Conservation (phyloP, 2,113 vertebrate genomes). For the Platycercus adscitus region DNA sequence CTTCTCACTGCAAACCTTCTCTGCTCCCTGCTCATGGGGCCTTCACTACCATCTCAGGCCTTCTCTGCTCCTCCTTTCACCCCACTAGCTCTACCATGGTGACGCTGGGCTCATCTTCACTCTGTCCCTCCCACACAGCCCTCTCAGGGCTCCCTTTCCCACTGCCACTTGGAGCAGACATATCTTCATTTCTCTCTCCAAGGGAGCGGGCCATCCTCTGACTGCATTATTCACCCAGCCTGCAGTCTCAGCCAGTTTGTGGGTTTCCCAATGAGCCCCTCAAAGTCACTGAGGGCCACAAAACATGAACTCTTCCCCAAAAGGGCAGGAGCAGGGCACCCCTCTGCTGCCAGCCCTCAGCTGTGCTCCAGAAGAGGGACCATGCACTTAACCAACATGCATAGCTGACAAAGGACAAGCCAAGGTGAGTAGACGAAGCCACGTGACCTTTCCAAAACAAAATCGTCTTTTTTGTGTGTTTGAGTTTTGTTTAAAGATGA, state of each 20-base stretch:
- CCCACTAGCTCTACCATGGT: rapidly evolving
- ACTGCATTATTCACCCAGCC: neutral
- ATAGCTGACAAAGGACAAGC: neutral
- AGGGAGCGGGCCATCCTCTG: rapidly evolving
- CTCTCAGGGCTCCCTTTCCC: neutral
- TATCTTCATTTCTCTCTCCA: neutral
- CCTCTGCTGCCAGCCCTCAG: neutral
- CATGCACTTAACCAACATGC: neutral
- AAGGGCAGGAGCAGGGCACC: neutral
- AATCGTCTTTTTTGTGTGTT: neutral
- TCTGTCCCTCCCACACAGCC: rapidly evolving
- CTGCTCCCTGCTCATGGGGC: neutral
- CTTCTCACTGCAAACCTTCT: neutral
- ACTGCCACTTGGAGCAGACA: neutral
- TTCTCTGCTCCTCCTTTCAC: neutral
- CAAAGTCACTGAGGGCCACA: neutral
- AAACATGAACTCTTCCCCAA: neutral
- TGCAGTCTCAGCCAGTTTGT: too few species aligned
- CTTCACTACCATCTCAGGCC: neutral
- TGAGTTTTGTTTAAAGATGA: neutral
- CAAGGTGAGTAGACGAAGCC: neutral
- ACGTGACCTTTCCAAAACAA: neutral
- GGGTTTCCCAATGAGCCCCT: neutral
- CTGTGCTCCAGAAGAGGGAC: neutral
- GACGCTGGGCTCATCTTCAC: neutral